A percentile compares a stretch with the other conserved stretches of the same genome.
Conservation (phyloP, 1,140 invertebrate species). For the Thrips palmi region DNA sequence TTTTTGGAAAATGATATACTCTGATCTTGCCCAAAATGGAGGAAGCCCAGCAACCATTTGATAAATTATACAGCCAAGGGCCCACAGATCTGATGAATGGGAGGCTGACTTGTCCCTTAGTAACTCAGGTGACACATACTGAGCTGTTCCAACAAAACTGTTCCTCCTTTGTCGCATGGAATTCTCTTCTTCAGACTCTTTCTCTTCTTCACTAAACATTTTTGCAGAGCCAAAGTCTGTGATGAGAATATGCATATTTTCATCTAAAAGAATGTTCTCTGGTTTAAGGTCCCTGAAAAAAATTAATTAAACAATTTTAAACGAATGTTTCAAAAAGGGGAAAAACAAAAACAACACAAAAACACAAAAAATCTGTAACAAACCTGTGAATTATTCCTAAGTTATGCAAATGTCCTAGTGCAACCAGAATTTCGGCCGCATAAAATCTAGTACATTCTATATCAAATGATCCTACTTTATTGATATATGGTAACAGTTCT, state of each 20-base stretch:
- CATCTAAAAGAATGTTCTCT: slow-evolving; percentile 76
- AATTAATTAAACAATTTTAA: slow-evolving; percentile 11
- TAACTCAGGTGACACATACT: slow-evolving; percentile 95
- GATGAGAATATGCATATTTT: slow-evolving; percentile 91
- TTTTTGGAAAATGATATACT: slow-evolving; percentile 95
- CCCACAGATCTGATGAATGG: slow-evolving; percentile 89
- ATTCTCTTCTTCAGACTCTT: slow-evolving; percentile 19
- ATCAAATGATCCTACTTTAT: slow-evolving; percentile 80
- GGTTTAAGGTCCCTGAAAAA: slow-evolving; percentile 54
- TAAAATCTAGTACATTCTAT: slow-evolving; percentile 82
- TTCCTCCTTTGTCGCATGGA: slow-evolving; percentile 36
- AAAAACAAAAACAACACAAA: too few relatives aligned
- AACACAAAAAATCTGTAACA: too few relatives aligned
- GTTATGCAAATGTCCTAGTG: slow-evolving; percentile 81
- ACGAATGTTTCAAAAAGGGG: slow-evolving; percentile 5
- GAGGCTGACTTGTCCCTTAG: slow-evolving; percentile 63
- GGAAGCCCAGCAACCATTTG: slow-evolving; percentile 89
- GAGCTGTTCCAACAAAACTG: slow-evolving; percentile 97
- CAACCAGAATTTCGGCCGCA: slow-evolving; percentile 77
- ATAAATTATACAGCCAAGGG: slow-evolving; percentile 91
- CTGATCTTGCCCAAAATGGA: slow-evolving; percentile 72
- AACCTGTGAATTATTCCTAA: slow-evolving; percentile 83
- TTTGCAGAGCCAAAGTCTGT: slow-evolving; percentile 97
- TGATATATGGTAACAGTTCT: slow-evolving; percentile 80
- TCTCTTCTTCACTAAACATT: slow-evolving; percentile 38